phyloP scores from a whole-genome alignment of 2,113 vertebrate species.

The Alaudala cheleensis region DNA sequence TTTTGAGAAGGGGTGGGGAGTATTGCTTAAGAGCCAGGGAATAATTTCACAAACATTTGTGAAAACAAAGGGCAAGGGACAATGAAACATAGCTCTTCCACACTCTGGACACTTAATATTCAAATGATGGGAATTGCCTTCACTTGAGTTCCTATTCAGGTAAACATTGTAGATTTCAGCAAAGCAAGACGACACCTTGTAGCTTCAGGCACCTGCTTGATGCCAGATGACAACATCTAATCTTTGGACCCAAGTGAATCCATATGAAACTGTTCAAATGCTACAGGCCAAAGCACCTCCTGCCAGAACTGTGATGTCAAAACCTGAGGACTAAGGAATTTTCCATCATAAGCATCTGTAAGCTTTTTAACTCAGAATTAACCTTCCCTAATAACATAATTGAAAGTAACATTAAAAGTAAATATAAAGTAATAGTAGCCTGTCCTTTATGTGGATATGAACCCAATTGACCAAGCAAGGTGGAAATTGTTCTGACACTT shows the following conservation, averaged over 20 bases:
- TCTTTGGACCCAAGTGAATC: neutral
- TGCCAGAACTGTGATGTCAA: neutral
- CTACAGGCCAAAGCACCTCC: neutral
- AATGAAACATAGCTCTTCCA: neutral
- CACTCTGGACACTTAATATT: neutral
- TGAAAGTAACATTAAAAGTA: neutral
- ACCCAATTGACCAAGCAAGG: neutral
- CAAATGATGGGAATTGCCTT: neutral
- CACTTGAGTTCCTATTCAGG: neutral
- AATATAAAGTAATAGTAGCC: neutral
- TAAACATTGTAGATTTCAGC: neutral
- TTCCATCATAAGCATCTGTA: neutral
- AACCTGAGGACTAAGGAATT: neutral
- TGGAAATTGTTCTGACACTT: neutral
- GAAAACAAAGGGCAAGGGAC: neutral
- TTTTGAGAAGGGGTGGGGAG: accelerated
- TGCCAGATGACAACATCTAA: neutral
- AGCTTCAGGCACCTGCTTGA: neutral
- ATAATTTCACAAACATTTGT: neutral
- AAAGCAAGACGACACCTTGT: neutral
- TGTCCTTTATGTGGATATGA: neutral
- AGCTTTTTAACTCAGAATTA: neutral
- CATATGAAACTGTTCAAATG: neutral
- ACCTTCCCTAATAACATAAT: neutral
- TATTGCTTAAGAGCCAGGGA: accelerated